These are phyloP conservation scores for Agonum fuliginosum DNA, from an alignment of 2,888 invertebrate genomes.

Conservation along the genomic window DNA sequence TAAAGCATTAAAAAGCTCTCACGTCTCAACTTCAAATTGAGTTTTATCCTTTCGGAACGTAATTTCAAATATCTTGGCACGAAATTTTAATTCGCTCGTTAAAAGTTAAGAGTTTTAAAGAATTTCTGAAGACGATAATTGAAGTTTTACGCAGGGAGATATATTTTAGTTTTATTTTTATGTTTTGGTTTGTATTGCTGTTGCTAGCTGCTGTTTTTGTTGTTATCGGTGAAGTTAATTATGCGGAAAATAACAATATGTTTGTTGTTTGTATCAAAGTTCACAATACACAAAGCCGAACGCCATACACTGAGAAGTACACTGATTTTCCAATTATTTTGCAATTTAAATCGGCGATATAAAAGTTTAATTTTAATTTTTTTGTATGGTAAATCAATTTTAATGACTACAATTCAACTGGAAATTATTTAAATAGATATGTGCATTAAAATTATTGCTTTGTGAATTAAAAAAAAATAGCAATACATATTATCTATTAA, in stretches of 20 bases:
- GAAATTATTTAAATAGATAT: too few species aligned
- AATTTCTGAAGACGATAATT: too few species aligned
- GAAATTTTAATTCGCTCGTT: background rate
- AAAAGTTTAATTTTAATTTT: too few species aligned
- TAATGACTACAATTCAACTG: too few species aligned
- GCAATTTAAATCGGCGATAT: background rate
- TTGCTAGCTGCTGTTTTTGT: background rate
- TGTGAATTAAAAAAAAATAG: too few species aligned
- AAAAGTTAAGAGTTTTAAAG: too few species aligned
- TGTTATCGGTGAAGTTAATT: slow-evolving; percentile 25
- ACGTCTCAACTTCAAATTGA: background rate
- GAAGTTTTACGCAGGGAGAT: background rate
- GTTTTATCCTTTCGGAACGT: background rate
- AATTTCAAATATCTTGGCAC: slow-evolving; percentile 12
- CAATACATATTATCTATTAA: too few species aligned
- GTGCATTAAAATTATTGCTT: too few species aligned
- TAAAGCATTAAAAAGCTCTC: slow-evolving; percentile 19
- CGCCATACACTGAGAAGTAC: background rate
- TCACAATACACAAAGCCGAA: slow-evolving; percentile 1
- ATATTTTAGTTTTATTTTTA: background rate
- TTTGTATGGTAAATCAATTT: too few species aligned
- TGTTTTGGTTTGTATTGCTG: background rate
- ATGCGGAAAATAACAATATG: slow-evolving; percentile 23
- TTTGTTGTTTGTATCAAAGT: background rate
- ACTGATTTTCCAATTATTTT: background rate